These are phyloP conservation scores for Sebastes itinus DNA, from an alignment of 2,797 vertebrate genomes.

Conservation along the genomic window DNA sequence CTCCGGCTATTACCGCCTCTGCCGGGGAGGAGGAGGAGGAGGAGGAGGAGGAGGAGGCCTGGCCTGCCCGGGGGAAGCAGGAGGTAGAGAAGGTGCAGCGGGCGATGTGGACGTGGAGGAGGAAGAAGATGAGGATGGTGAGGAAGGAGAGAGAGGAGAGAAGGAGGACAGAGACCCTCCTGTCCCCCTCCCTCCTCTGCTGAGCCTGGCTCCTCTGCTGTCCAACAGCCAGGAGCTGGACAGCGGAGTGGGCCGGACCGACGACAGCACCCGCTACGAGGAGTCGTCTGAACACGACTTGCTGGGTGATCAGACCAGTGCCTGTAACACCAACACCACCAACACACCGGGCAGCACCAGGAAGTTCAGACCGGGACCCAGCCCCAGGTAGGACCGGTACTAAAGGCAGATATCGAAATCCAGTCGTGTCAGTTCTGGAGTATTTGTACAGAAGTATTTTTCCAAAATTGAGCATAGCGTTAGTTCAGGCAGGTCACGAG, in stretches of 20 bases:
- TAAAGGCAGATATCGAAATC: not conserved
- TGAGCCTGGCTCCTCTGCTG: constrained; percentile 65
- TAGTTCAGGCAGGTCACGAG: too few relatives aligned
- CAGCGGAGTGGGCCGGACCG: constrained; percentile 87
- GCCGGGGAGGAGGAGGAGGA: not conserved
- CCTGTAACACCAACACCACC: constrained; percentile 79
- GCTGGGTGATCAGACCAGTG: constrained; percentile 84
- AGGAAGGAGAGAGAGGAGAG: constrained; percentile 25
- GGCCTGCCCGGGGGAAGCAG: not conserved
- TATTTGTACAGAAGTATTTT: not conserved
- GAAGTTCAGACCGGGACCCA: constrained; percentile 74
- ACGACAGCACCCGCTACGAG: constrained; percentile 87
- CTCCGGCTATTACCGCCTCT: constrained; percentile 38
- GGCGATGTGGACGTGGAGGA: constrained; percentile 6
- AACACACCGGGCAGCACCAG: constrained; percentile 84
- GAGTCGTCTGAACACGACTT: constrained; percentile 87
- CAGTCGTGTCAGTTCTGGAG: not conserved
- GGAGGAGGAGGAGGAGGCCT: not conserved
- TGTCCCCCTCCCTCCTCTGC: constrained; percentile 42
- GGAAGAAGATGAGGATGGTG: constrained; percentile 42
- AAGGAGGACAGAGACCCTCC: constrained; percentile 35
- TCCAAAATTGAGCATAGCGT: not conserved
- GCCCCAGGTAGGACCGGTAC: constrained; percentile 49
- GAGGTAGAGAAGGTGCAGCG: not conserved
- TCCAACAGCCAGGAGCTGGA: constrained; percentile 87